phyloP scores from a whole-genome alignment of 2,888 invertebrate genomes.

The Axea sp. region DNA sequence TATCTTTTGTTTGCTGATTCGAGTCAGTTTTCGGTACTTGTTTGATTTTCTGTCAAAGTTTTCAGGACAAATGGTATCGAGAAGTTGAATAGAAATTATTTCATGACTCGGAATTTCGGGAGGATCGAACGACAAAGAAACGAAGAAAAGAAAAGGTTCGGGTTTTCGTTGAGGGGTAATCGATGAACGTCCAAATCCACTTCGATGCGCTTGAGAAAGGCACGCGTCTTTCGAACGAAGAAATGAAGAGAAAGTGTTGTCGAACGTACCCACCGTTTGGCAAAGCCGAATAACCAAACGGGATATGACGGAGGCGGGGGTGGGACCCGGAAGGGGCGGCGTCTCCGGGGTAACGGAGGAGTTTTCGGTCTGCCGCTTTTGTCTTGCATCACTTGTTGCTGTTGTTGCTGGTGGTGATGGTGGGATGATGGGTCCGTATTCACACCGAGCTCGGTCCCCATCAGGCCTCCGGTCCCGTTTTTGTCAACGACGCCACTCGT shows the following conservation, averaged over 20 bases:
- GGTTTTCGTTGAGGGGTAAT: conserved; percentile 24
- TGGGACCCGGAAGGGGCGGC: conserved; percentile 47
- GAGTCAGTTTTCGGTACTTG: conserved; percentile 12
- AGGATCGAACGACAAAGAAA: conserved; percentile 13
- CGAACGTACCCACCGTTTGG: conserved; percentile 52
- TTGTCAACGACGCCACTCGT: conserved; percentile 81
- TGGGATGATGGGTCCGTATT: conserved; percentile 72
- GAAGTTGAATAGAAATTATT: background rate
- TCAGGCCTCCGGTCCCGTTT: conserved; percentile 75
- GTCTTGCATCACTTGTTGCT: conserved; percentile 76
- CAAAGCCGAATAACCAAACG: conserved; percentile 47
- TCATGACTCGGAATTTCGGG: background rate
- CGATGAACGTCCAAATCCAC: conserved; percentile 46
- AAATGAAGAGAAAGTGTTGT: conserved; percentile 44
- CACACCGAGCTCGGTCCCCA: conserved; percentile 74
- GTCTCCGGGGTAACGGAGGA: conserved; percentile 78
- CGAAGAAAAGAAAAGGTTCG: conserved; percentile 11
- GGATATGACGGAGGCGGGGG: conserved; percentile 49
- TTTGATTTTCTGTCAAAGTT: conserved; percentile 2
- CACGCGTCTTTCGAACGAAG: conserved; percentile 48
- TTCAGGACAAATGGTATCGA: no score
- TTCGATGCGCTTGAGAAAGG: conserved; percentile 54
- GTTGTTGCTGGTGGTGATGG: conserved; percentile 75
- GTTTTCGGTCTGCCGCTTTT: conserved; percentile 77
- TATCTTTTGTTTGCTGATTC: conserved; percentile 10